These are phyloP conservation scores for Ranitomeya variabilis DNA, from an alignment of 2,113 vertebrate species.

Conservation along the genomic window DNA sequence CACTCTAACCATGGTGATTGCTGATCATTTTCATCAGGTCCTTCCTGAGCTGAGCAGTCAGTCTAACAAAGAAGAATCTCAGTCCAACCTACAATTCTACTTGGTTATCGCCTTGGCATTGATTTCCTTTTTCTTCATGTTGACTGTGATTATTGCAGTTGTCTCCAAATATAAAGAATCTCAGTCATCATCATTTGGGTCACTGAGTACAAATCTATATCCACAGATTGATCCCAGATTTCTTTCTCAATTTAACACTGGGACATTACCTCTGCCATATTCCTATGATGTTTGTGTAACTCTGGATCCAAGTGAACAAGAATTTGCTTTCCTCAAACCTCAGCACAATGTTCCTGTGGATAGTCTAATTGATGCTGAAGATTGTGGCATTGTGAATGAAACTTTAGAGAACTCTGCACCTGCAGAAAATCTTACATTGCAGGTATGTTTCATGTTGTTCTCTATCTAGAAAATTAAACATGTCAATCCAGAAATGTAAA, in stretches of 20 bases:
- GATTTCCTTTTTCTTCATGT: constrained; percentile 7
- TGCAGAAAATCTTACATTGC: background rate
- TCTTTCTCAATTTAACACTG: background rate
- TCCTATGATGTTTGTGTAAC: constrained; percentile 18
- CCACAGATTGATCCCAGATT: background rate
- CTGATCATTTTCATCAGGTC: constrained; percentile 1
- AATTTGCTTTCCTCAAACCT: background rate
- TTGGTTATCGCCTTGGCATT: constrained; percentile 1
- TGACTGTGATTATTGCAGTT: constrained; percentile 20
- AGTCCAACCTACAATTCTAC: constrained; percentile 1
- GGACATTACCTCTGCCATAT: constrained; percentile 20
- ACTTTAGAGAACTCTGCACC: background rate
- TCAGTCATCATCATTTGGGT: background rate
- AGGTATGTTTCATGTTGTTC: background rate
- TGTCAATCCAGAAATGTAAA: too few species aligned
- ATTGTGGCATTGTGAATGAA: background rate
- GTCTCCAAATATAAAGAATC: background rate
- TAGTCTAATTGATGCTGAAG: constrained; percentile 6
- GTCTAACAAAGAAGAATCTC: background rate
- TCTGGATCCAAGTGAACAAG: background rate
- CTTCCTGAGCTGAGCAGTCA: constrained; percentile 14
- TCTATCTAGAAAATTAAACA: too few species aligned
- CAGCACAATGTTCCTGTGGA: constrained; percentile 15
- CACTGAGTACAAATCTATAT: background rate
- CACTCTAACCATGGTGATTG: constrained; percentile 5